These are phyloP conservation scores for Pristionchus maxplancki DNA, from an alignment of 2,888 invertebrate genomes.

Conservation along the genomic window DNA sequence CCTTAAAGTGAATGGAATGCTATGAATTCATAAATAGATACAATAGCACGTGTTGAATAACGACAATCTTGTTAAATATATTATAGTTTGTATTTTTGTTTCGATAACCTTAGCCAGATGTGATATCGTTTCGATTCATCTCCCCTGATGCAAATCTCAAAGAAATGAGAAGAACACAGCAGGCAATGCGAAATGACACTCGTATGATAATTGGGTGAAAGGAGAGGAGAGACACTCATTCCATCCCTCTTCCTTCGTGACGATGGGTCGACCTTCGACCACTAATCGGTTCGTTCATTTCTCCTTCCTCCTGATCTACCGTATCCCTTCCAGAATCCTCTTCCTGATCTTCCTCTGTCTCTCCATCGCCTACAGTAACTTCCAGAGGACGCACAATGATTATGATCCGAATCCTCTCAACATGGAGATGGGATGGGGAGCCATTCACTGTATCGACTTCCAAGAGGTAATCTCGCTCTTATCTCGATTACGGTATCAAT, in stretches of 20 bases:
- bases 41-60: too few species aligned
- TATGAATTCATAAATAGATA: too few species aligned
- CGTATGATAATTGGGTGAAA: too few species aligned
- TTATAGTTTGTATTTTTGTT: too few species aligned
- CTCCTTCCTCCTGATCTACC: neutral
- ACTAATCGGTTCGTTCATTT: neutral
- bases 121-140: too few species aligned
- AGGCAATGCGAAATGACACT: too few species aligned
- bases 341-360: neutral
- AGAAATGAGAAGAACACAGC: too few species aligned
- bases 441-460: neutral
- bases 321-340: neutral
- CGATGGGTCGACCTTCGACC: neutral
- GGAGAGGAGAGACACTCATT: neutral
- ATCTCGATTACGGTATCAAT: neutral
- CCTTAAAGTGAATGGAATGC: too few species aligned
- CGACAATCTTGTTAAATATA: too few species aligned
- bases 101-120: too few species aligned
- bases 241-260: neutral
- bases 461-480: neutral
- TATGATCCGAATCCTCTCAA: neutral
- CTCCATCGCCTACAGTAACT: neutral
- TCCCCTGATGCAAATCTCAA: too few species aligned
- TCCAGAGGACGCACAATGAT: neutral
- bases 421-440: constrained; percentile 31